Evolutionary conservation across 2,888 invertebrate species (phyloP).

Genomic region (Drosophila pseudotakahashii): DNA sequence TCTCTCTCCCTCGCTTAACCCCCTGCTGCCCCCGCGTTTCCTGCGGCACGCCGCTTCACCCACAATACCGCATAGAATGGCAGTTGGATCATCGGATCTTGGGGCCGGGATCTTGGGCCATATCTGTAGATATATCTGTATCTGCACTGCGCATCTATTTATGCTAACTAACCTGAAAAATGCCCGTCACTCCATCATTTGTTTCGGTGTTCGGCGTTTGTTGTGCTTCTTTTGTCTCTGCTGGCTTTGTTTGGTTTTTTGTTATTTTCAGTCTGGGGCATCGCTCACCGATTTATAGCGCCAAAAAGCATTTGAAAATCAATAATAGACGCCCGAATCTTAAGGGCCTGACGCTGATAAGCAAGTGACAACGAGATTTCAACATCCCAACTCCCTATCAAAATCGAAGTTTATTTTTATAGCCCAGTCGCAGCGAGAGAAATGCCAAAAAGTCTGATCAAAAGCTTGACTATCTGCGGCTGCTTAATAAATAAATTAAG

Average conservation of each 20-base stretch:
- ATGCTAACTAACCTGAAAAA: conserved; percentile 66
- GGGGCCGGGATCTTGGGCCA: conserved; percentile 1
- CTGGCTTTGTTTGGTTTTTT: conserved; percentile 20
- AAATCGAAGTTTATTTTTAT: conserved; percentile 35
- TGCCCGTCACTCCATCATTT: conserved; percentile 60
- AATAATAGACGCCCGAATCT: conserved; percentile 57
- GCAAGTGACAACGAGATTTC: conserved; percentile 68
- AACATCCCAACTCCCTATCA: conserved; percentile 43
- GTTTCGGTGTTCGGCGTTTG: conserved; percentile 41
- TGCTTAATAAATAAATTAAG: conserved; percentile 62
- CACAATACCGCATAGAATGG: conserved; percentile 24
- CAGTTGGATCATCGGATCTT: conserved; percentile 9
- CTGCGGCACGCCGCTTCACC: conserved; percentile 34
- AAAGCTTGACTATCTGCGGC: conserved; percentile 36
- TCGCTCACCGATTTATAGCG: conserved; percentile 66
- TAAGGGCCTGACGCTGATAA: conserved; percentile 55
- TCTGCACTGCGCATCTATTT: conserved; percentile 73
- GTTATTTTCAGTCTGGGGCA: conserved; percentile 28
- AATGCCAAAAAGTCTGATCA: conserved; percentile 54
- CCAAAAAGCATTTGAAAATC: conserved; percentile 71
- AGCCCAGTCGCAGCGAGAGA: conserved; percentile 27
- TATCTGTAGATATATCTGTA: conserved; percentile 23
- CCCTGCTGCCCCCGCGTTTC: conserved; percentile 3
- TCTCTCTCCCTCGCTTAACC: conserved; percentile 1
- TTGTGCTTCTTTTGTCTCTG: conserved; percentile 31